A percentile compares a stretch with the other conserved stretches of the same genome.
These are phyloP conservation scores for Notodonta dromedarius DNA, from an alignment of 2,888 invertebrate genomes.

Conservation along the genomic window DNA sequence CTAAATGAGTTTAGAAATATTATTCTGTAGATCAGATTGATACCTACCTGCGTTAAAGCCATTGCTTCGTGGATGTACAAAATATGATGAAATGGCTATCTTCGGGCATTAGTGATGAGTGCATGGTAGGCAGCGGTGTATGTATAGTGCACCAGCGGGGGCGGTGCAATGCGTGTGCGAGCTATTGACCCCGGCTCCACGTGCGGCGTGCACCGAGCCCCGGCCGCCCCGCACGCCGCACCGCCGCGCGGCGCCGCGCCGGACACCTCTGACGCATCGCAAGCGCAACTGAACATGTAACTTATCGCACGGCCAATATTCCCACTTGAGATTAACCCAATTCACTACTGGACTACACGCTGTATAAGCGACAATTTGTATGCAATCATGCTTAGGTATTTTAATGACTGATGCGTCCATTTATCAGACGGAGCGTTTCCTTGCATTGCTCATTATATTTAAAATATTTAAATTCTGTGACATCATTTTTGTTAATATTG, in stretches of 20 bases:
- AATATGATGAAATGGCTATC: background rate
- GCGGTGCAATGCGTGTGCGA: conserved; percentile 34
- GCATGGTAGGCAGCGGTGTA: background rate
- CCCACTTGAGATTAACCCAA: conserved; percentile 13
- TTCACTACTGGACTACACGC: conserved; percentile 9
- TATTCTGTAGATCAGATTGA: background rate
- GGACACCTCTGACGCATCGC: conserved; percentile 20
- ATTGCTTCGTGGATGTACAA: background rate
- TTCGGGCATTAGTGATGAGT: background rate
- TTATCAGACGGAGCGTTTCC: background rate
- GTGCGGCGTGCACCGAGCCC: conserved; percentile 50
- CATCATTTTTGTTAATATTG: conserved; percentile 30
- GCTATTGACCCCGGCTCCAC: conserved; percentile 72
- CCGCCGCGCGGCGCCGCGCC: conserved; percentile 15
- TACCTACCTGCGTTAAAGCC: no score
- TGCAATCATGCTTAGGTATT: background rate
- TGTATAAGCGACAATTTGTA: background rate
- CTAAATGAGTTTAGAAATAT: no score
- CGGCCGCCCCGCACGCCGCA: conserved; percentile 19
- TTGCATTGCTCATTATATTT: conserved; percentile 12
- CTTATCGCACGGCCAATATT: conserved; percentile 30
- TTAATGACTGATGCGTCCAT: conserved; percentile 1
- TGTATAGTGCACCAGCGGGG: conserved; percentile 19
- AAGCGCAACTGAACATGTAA: conserved; percentile 24
- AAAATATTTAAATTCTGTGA: conserved; percentile 29